phyloP scores from a whole-genome alignment of 2,797 vertebrate genomes.

The Varecia variegata region DNA sequence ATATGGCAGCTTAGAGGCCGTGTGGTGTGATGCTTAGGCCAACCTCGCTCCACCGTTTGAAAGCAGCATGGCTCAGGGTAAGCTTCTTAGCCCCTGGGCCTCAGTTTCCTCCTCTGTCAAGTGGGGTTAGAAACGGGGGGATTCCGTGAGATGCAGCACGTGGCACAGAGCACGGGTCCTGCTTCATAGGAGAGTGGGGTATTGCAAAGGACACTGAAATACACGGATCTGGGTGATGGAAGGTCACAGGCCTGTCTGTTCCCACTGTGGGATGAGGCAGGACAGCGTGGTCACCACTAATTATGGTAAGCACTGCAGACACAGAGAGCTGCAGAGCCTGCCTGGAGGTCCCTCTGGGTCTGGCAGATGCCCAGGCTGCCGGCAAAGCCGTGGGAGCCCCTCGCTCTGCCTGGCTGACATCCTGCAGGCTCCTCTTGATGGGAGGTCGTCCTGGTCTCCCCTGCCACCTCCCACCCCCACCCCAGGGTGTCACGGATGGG shows the following conservation, averaged over 20 bases:
- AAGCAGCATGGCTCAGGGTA: rapidly evolving
- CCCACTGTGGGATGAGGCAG: not conserved
- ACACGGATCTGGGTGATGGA: not conserved
- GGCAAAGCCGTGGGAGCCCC: not conserved
- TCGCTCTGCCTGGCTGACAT: too few species aligned
- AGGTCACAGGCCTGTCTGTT: not conserved
- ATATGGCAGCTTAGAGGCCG: not conserved
- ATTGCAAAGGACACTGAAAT: not conserved
- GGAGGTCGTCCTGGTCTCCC: not conserved
- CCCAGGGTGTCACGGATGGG: not conserved
- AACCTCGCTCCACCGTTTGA: rapidly evolving
- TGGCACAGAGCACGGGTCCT: not conserved
- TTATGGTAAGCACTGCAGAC: not conserved
- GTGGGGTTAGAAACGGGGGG: not conserved
- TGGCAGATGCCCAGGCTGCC: not conserved
- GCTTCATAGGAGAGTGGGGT: not conserved
- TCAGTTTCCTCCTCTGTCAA: not conserved
- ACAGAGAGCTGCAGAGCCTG: rapidly evolving
- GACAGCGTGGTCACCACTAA: not conserved
- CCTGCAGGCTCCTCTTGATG: not conserved
- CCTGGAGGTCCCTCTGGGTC: not conserved
- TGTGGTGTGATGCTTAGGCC: not conserved
- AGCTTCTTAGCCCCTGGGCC: not conserved
- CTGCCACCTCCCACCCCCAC: too few species aligned
- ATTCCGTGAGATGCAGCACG: not conserved